Evolutionary conservation across 2,888 invertebrate genomes (phyloP), one percentile per base, ranked within the genome.

Genomic region (Thalpophila matura): DNA sequence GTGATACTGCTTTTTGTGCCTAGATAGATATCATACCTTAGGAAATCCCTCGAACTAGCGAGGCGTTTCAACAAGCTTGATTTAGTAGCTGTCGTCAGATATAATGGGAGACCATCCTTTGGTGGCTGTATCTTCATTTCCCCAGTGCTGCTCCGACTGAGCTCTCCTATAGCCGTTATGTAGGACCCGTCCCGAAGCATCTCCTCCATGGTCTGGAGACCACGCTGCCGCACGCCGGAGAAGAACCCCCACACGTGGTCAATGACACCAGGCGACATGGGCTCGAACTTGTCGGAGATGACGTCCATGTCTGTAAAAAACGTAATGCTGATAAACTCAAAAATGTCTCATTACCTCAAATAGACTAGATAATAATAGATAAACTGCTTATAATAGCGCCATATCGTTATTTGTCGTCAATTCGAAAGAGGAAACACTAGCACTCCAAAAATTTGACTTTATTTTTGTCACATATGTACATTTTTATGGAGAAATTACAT

Each of bases 201-300:
- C 90, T 97, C 97, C 87, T 99, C 99, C 46, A 98, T 98, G 5
- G 97, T 97, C 89, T 98, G 98, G 20, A 98, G 92, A 0, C 98
- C 98, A 66, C 97, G 96, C 83, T 97, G 97, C 0, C 97, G 95
- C 16, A 98, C 96, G 16, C 98, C 98, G 77, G 97, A 97, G 84
- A 98, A 97, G 88, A 98, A 98, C 2, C 98, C 98, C 96, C 98
- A 97, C 20, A 98, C 95, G 81, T 97, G 97, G 89, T 98, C 97
- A 67, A 97, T 96, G 40, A 98, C 95, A 7, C 97, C 97, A 2
- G 97, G 96, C 0, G 96, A 96, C 79, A 97, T 96, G 0, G 98
- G 97, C 84, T 97, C 97, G 87, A 98, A 98, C 66, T 97, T 96
- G 89, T 98, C 98, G 38, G 97, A 97, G 74, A 98, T 97, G 1